These are phyloP conservation scores for Hippopotamyrus pictus DNA, from an alignment of 2,797 vertebrate genomes.

Conservation along the genomic window DNA sequence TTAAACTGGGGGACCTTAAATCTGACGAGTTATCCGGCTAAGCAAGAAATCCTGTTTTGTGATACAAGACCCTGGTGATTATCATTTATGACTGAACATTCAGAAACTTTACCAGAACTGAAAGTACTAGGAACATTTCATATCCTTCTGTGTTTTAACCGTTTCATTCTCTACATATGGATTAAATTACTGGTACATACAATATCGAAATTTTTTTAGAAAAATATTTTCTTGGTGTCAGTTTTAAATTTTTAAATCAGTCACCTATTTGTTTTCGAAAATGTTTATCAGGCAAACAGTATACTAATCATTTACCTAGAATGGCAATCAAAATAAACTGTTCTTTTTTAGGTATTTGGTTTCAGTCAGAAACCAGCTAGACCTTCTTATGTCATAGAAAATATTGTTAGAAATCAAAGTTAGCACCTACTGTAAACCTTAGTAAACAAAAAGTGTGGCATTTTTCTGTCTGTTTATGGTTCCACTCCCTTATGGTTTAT, in stretches of 20 bases:
- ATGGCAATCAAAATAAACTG: neutral
- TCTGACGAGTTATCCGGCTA: neutral
- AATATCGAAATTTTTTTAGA: neutral
- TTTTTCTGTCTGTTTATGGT: neutral
- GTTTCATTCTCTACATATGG: neutral
- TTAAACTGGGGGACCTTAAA: neutral
- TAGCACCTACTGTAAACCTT: neutral
- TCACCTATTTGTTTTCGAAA: neutral
- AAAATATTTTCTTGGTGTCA: neutral
- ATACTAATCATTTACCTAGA: neutral
- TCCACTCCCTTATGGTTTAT: neutral
- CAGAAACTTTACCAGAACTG: neutral
- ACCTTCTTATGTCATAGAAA: neutral
- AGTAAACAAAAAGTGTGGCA: neutral
- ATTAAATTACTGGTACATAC: neutral
- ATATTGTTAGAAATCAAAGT: neutral
- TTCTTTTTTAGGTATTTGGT: neutral
- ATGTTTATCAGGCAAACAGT: neutral
- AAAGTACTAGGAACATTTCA: neutral
- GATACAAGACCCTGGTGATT: neutral
- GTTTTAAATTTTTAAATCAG: neutral
- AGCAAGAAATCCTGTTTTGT: neutral
- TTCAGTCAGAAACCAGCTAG: neutral
- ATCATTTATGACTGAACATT: neutral
- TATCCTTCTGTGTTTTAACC: neutral